phyloP scores from a whole-genome alignment of 2,113 vertebrate species.

The Nothobranchius furzeri region DNA sequence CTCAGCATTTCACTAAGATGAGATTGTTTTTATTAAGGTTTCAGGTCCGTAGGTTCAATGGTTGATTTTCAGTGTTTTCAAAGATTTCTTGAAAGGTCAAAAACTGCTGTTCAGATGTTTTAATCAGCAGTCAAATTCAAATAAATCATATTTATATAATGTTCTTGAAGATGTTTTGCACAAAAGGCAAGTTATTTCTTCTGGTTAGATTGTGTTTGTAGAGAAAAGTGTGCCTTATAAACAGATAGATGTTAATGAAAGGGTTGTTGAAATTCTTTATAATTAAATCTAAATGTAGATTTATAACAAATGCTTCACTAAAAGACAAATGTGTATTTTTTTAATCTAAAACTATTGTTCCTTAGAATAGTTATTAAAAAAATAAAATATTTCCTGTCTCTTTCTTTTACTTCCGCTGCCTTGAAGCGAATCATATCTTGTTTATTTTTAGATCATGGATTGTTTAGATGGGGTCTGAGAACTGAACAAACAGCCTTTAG shows the following conservation, averaged over 20 bases:
- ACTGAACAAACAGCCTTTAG: too few relatives aligned
- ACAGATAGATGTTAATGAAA: not conserved
- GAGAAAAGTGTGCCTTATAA: not conserved
- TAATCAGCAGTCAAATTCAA: constrained; percentile 26
- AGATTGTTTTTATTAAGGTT: not conserved
- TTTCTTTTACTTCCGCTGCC: too few relatives aligned
- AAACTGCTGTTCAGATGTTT: constrained; percentile 10
- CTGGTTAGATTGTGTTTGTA: not conserved
- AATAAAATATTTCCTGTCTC: too few relatives aligned
- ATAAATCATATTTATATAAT: constrained; percentile 43
- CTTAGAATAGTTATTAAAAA: too few relatives aligned
- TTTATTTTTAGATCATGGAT: too few relatives aligned
- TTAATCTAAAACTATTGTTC: too few relatives aligned
- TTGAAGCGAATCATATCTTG: too few relatives aligned
- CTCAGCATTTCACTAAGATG: not conserved
- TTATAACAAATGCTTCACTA: too few relatives aligned
- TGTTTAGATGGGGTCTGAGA: too few relatives aligned
- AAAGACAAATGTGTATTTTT: too few relatives aligned
- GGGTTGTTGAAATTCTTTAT: too few relatives aligned
- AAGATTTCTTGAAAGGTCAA: constrained; percentile 60
- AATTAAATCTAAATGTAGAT: too few relatives aligned
- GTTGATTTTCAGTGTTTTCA: constrained; percentile 42
- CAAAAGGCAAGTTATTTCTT: not conserved
- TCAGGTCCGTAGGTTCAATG: constrained; percentile 36
- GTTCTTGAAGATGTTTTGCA: constrained; percentile 1